A percentile compares a stretch with the other conserved stretches of the same genome.
Conservation (phyloP, 37 sponge, comb jelly and placozoan species). For the Halisarca cf. caerulea region DNA sequence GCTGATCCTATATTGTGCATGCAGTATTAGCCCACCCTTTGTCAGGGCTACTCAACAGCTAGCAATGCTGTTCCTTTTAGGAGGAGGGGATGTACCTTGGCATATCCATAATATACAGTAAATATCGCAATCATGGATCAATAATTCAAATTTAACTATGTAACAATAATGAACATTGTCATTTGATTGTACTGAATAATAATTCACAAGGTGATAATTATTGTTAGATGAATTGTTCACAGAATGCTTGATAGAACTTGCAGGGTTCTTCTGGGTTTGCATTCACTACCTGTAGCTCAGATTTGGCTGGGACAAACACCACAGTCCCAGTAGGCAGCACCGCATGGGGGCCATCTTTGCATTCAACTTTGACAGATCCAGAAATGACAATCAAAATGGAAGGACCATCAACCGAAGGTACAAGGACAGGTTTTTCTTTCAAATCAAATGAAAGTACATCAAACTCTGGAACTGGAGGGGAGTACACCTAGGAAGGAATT, state of each 20-base stretch:
- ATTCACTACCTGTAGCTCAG: not conserved
- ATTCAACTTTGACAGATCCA: slow-evolving; percentile 41
- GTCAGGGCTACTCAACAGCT: too few species aligned
- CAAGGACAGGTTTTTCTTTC: not conserved
- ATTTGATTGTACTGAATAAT: too few species aligned
- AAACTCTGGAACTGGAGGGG: slow-evolving; percentile 90
- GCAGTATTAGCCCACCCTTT: too few species aligned
- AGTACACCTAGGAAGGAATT: slow-evolving; percentile 40
- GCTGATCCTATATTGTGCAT: too few species aligned
- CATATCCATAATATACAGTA: too few species aligned
- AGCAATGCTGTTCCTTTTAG: too few species aligned
- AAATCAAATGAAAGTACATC: slow-evolving; percentile 42
- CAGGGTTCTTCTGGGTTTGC: not conserved
- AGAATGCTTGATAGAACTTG: slow-evolving; percentile 5
- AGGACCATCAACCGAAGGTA: slow-evolving; percentile 58
- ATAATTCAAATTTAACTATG: too few species aligned
- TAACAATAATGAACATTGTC: too few species aligned
- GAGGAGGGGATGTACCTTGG: too few species aligned
- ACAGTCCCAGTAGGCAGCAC: slow-evolving; percentile 30
- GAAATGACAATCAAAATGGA: slow-evolving; percentile 67
- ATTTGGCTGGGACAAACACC: slow-evolving; percentile 58
- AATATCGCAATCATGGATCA: too few species aligned
- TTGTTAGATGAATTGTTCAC: not conserved
- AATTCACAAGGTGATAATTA: too few species aligned
- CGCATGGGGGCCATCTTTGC: not conserved